phyloP scores from a whole-genome alignment of 35 echinoderm and acorn worm genomes.

The Eucidaris tribuloides region DNA sequence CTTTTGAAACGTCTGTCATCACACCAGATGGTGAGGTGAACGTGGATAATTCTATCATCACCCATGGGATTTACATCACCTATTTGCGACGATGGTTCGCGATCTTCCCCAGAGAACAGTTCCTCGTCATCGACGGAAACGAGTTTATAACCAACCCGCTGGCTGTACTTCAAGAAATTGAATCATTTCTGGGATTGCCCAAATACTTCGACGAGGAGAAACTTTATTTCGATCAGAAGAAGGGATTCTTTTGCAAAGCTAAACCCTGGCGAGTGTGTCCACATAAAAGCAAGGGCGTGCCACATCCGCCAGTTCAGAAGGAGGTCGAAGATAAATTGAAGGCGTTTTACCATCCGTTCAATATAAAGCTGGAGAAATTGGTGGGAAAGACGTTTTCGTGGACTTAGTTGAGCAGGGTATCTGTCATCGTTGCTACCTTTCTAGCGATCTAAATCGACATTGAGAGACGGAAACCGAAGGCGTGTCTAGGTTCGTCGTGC shows the following conservation, averaged over 20 bases:
- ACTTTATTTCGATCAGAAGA: conserved; percentile 66
- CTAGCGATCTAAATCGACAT: no score
- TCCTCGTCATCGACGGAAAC: conserved; percentile 35
- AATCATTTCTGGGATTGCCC: conserved; percentile 59
- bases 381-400: conserved; percentile 49
- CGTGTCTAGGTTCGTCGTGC: no score
- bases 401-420: no score
- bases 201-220: conserved; percentile 50
- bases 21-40: not conserved
- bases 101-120: conserved; percentile 25
- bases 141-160: conserved; percentile 24
- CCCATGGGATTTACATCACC: conserved; percentile 3
- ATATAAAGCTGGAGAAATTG: conserved; percentile 38
- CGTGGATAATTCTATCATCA: conserved; percentile 18
- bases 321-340: conserved; percentile 34
- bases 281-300: conserved; percentile 39
- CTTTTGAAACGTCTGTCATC: conserved; percentile 26
- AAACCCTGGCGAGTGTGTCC: conserved; percentile 47
- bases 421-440: no score
- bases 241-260: conserved; percentile 80
- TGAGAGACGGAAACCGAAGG: no score
- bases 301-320: conserved; percentile 57
- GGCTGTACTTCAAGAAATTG: conserved; percentile 13
- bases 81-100: conserved; percentile 35
- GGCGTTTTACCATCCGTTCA: conserved; percentile 68